Base-by-base conservation (phyloP, 2,888 invertebrate species). In the Cistogaster globosa region DNA sequence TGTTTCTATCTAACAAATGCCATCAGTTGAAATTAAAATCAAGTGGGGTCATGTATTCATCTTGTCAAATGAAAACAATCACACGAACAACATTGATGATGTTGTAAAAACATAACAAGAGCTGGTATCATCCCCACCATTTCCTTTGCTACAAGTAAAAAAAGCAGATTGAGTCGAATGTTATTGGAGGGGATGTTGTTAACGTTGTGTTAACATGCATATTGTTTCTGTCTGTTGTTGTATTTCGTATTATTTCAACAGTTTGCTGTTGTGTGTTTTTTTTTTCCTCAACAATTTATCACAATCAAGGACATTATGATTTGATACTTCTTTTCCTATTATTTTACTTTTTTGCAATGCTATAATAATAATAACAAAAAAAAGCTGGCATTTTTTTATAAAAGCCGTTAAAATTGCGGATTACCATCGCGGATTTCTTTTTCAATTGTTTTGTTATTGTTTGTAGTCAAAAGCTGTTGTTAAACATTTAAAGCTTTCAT, bases 331-430 rank as follows among this genome's bases (percentile, higher is more conserved):
- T 48, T 75, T 38, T 45, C 20, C 55, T 42, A 18, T 32, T 32
- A 32, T 67, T 77, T 38, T 22, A 53, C 42, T 57, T 11, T 88
- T 78, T 48, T 57, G 45, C 85, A 87, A 88, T 88, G 86, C 84
- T 77, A 75, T 84, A 32, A 32, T 32, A 32, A 32, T n/a, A 16
- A 87, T n/a, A n/a, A n/a, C n/a, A n/a, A 86, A 87, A 88, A 76
- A 48, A 75, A 22, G 1, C 32, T 16, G n/a, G 22, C 7, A 88
- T 88, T 83, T 88, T 83, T 77, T 87, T 86, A 88, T 87, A 89
- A 91, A 90, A 91, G 91, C 90, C 90, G 90, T 90, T 91, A 90
- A 90, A 90, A 90, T 90, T 90, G 90, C 90, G 90, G 90, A 90
- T 90, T 90, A 90, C 90, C 89, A 90, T 90, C 90, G 90, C 90